phyloP scores from a whole-genome alignment of 2,888 invertebrate genomes.

The Scaptomyza polygonia region DNA sequence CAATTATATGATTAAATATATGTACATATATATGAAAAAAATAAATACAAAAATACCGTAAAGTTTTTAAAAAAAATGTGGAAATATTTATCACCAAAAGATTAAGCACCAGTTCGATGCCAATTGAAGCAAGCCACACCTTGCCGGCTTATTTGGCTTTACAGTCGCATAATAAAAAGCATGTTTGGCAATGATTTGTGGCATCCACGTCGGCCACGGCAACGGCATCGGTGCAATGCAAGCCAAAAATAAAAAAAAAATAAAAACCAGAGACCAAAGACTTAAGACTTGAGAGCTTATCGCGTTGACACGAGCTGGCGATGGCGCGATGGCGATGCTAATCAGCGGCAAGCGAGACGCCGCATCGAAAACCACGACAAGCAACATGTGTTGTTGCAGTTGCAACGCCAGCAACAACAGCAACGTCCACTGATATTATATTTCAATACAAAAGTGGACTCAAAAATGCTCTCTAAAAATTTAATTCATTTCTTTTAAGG shows the following conservation, averaged over 20 bases:
- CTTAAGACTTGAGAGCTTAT: slow-evolving; percentile 45
- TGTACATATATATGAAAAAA: not conserved
- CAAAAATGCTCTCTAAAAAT: not conserved
- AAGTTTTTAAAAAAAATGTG: not conserved
- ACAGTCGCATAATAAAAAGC: slow-evolving; percentile 61
- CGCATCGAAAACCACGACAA: slow-evolving; percentile 43
- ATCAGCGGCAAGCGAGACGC: slow-evolving; percentile 63
- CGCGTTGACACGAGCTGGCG: slow-evolving; percentile 63
- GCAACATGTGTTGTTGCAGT: slow-evolving; percentile 58
- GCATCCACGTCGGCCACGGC: slow-evolving; percentile 41
- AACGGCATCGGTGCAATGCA: slow-evolving; percentile 25
- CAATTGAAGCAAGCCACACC: slow-evolving; percentile 41
- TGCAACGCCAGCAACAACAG: slow-evolving; percentile 7
- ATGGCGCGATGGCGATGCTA: slow-evolving; percentile 60
- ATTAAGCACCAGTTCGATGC: not conserved
- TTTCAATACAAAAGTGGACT: not conserved
- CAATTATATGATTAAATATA: not conserved
- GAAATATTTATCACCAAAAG: slow-evolving; percentile 7
- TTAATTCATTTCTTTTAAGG: no score
- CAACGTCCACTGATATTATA: no score
- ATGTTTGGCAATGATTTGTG: slow-evolving; percentile 77
- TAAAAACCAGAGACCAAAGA: slow-evolving; percentile 11
- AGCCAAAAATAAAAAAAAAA: slow-evolving; percentile 14
- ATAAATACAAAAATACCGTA: not conserved
- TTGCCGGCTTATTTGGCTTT: slow-evolving; percentile 32